Evolutionary conservation across 2,113 vertebrate species (phyloP).

Genomic region (Sebastes schlegelii): DNA sequence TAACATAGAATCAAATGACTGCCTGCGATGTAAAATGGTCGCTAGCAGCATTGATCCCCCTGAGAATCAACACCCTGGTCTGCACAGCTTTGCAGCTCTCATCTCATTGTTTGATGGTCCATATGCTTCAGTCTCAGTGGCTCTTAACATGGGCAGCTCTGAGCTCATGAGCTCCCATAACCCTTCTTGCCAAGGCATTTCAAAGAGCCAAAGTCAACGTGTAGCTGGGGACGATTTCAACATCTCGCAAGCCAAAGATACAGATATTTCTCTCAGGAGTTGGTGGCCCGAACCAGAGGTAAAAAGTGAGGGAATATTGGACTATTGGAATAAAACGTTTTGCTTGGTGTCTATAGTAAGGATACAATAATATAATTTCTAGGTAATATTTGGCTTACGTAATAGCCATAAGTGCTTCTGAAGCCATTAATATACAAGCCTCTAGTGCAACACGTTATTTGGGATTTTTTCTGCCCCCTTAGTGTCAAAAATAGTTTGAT

Average conservation of each 20-base stretch:
- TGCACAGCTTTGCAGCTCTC: conserved; percentile 4
- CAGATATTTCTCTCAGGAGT: neutral
- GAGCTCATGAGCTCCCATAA: conserved; percentile 6
- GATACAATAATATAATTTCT: neutral
- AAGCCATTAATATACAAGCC: neutral
- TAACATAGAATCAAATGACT: neutral
- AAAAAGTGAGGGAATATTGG: neutral
- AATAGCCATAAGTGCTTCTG: neutral
- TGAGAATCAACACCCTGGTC: conserved; percentile 16
- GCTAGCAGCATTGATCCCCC: neutral
- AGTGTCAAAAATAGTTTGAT: neutral
- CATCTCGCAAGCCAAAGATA: neutral
- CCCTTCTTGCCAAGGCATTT: conserved; percentile 10
- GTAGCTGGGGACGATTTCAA: neutral
- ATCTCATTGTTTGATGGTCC: conserved; percentile 21
- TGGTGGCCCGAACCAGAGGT: neutral
- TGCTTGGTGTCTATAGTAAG: neutral
- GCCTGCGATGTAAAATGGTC: neutral
- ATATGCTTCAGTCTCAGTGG: conserved; percentile 25
- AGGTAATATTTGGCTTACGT: neutral
- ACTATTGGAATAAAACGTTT: neutral
- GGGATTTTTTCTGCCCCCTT: neutral
- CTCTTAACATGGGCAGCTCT: neutral
- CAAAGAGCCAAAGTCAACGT: conserved; percentile 17
- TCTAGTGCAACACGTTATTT: neutral